phyloP scores from a whole-genome alignment of 1,140 invertebrate species.

The Oppia nitens region DNA sequence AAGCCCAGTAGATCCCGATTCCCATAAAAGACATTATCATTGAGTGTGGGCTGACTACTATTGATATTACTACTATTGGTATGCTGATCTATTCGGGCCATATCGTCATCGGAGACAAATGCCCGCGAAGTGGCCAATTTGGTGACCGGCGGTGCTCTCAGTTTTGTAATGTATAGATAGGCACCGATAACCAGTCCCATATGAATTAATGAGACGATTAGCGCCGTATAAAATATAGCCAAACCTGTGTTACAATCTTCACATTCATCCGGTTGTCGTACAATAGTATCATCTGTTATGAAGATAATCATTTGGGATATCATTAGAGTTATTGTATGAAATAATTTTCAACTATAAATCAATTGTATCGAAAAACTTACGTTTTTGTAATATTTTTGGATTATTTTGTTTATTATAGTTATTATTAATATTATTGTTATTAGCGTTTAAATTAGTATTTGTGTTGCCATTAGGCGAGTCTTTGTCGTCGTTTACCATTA shows the following conservation, averaged over 20 bases:
- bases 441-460: not conserved
- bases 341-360: not conserved
- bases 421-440: not conserved
- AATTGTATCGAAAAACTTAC: not conserved
- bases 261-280: not conserved
- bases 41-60: not conserved
- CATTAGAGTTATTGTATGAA: not conserved
- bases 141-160: not conserved
- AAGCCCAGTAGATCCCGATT: not conserved
- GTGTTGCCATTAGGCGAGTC: conserved; percentile 7
- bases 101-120: not conserved
- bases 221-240: conserved; percentile 10
- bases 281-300: not conserved
- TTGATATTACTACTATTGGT: not conserved
- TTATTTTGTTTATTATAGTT: conserved; percentile 1
- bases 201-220: conserved; percentile 13
- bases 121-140: not conserved
- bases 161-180: conserved; percentile 14
- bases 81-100: not conserved
- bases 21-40: not conserved
- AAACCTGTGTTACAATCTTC: conserved; percentile 10
- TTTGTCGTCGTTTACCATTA: conserved; percentile 22
- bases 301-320: not conserved
- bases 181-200: conserved; percentile 1
- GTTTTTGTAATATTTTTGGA: not conserved